phyloP scores from a whole-genome alignment of 2,113 vertebrate genomes.

The Lota lota region DNA sequence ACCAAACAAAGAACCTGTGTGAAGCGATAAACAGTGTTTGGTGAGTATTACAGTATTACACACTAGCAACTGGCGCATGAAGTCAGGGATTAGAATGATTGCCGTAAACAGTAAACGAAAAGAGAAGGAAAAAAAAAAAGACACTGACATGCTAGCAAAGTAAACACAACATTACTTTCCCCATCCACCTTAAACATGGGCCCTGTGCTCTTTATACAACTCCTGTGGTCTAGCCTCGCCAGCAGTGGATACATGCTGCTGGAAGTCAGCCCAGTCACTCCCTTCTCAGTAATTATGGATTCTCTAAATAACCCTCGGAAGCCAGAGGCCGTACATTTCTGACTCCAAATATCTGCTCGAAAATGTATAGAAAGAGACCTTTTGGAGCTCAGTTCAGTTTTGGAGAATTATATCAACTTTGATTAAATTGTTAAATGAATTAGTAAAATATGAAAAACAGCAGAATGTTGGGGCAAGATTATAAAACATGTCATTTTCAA shows the following conservation, averaged over 20 bases:
- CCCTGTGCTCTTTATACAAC: not conserved
- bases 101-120: too few species aligned
- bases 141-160: not conserved
- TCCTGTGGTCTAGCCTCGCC: constrained; percentile 29
- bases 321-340: not conserved
- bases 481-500: too few species aligned
- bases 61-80: too few species aligned
- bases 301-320: constrained; percentile 56
- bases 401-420: too few species aligned
- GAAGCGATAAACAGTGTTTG: too few species aligned
- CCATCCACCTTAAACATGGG: not conserved
- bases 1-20: too few species aligned
- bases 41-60: too few species aligned
- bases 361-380: constrained; percentile 3
- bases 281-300: constrained; percentile 66
- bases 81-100: too few species aligned
- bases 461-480: too few species aligned
- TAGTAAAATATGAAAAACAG: not conserved
- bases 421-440: not conserved
- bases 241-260: constrained; percentile 33
- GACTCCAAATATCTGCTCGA: not conserved
- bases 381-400: not conserved
- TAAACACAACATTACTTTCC: not conserved
- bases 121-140: too few species aligned
- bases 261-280: constrained; percentile 46